Base-by-base conservation (phyloP, 2,113 vertebrate genomes). In the Odocoileus hemionus region DNA sequence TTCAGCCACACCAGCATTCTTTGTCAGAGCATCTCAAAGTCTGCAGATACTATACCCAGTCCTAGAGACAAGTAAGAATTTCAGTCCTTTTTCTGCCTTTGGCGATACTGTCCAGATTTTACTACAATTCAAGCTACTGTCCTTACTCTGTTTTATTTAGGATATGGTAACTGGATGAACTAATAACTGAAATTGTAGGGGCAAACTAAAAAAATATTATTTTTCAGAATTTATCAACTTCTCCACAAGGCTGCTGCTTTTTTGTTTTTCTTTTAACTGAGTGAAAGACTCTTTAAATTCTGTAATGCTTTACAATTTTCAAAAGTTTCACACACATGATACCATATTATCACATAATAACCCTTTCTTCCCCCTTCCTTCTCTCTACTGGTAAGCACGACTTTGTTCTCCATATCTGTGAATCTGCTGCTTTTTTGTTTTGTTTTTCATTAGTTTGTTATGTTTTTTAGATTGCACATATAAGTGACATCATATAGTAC, bases 21-120 rank as follows among this genome's bases (percentile, higher is more conserved):
- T 94, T 88, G 82, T 58, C 92, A 94, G 36, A 78, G 64, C 28
- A 58, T 70, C 96, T 43, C 83, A 76, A 36, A 78, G 39, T 97
- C 95, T 94, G 16, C 96, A 95, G 78, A 92, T 28, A 91, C 43
- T 96, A 94, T 54, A 94, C 91, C 82, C 92, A 91, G 92, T 15
- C 85, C 82, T 86, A 50, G 26, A 1, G 57, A 96, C 93, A 96
- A 96, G 97, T 97, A 97, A 97, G 97, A 96, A 96, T 89, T 92
- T 94, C 64, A 74, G 3, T 91, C 8, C 0, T 86, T 95, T 91
- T 82, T 36, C 88, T 70, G 2, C 76, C 55, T 86, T 55, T 9
- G 15, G 30, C 10, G 2, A 86, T 91, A 28, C 9, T 82, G 67
- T 92, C 79, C 58, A 19, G 90, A 39, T 23, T 85, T 74, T 85